Evolutionary conservation across 2,113 vertebrate genomes (phyloP).

Genomic region (Chiloscyllium plagiosum): DNA sequence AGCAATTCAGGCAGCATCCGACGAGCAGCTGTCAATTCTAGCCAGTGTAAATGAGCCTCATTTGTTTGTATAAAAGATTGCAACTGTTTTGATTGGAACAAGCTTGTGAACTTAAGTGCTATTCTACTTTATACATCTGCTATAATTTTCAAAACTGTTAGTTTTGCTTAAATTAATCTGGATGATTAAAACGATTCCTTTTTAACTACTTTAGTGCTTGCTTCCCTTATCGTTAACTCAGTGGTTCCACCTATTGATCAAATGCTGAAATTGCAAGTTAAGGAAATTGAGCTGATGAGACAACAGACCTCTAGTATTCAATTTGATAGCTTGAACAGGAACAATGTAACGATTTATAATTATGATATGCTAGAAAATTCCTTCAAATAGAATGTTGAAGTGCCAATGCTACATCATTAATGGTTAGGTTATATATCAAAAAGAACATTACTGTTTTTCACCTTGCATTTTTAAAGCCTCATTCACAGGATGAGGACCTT

Average conservation of each 20-base stretch:
- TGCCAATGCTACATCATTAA: neutral
- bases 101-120: neutral
- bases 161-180: neutral
- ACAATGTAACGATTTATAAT: neutral
- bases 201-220: neutral
- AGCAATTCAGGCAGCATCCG: too few species aligned
- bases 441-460: neutral
- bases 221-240: neutral
- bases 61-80: too few species aligned
- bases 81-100: neutral
- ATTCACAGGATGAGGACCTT: too few species aligned
- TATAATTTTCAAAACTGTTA: neutral
- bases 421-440: neutral
- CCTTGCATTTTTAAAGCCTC: too few species aligned
- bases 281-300: neutral
- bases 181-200: neutral
- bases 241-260: constrained; percentile 22
- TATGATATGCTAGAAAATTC: neutral
- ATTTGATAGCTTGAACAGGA: neutral
- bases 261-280: neutral
- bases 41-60: too few species aligned
- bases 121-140: neutral
- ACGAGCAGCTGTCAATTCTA: too few species aligned
- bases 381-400: neutral
- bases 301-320: neutral